Conservation (phyloP, 2,113 vertebrate species). For the Jacana jacana region DNA sequence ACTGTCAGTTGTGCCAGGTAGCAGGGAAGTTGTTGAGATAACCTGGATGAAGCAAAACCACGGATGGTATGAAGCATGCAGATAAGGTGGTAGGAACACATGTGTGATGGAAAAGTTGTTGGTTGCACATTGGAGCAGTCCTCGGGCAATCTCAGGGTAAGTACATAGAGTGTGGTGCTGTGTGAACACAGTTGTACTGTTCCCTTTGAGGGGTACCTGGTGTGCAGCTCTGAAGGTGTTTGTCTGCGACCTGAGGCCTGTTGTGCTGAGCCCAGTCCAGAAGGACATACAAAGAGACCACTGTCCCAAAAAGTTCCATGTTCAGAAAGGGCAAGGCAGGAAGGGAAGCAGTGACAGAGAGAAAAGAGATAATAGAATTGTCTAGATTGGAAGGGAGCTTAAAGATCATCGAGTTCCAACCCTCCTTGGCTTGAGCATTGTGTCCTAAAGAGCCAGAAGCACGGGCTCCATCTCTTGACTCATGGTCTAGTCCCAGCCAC, state of each 20-base stretch:
- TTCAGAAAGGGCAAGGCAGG: not conserved
- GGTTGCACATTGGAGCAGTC: not conserved
- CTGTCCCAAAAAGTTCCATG: not conserved
- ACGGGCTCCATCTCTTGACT: not conserved
- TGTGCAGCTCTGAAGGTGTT: not conserved
- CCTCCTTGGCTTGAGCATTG: not conserved
- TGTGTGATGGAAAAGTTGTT: not conserved
- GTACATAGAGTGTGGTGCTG: not conserved
- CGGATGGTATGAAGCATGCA: not conserved
- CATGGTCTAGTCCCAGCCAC: not conserved
- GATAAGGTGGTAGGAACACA: not conserved
- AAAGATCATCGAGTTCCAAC: not conserved
- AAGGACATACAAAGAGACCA: not conserved
- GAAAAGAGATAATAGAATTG: not conserved
- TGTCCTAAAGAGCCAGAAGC: not conserved
- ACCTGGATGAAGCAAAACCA: not conserved
- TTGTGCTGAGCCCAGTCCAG: not conserved
- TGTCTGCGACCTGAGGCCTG: not conserved
- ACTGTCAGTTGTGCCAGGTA: not conserved
- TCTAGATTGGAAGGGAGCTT: not conserved
- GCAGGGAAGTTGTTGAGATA: not conserved
- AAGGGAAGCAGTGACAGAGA: not conserved
- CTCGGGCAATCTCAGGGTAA: not conserved
- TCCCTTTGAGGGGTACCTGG: not conserved
- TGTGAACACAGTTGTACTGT: not conserved